Base-by-base conservation (phyloP, 2,888 invertebrate species). In the Mystacides longicornis region DNA sequence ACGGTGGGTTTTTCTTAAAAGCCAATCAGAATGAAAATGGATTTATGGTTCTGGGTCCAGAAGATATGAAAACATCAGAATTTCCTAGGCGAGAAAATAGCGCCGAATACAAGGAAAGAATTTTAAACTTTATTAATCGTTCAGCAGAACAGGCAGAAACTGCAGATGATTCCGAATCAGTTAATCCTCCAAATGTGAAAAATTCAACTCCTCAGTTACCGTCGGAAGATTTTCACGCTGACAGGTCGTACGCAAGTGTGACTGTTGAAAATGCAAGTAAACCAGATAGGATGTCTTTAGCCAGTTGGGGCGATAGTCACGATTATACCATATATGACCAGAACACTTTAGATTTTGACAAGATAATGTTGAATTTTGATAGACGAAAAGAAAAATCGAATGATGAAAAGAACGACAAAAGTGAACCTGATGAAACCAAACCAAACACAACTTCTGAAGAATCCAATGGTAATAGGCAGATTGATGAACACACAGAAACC, bases 301-400 rank as follows among this genome's bases (percentile, higher is more conserved):
- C 42, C 21, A 52, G 49, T 23, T 77, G 77, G 77, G 77, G 77
- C 0, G 77, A 77, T 20, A 64, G 68, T 0, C 70, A 69, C 0
- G 74, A 76, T 1, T 74, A 75, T 37, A 72, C 73, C 0, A 62
- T 77, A 1, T 77, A 74, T 59, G 77, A 76, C 23, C 77, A 77
- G 60, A 75, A 77, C 58, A 77, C 70, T 3, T 63, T 77, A 16
- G 75, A 72, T 61, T 67, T 77, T 9, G 75, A 76, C 7, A 73
- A 69, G 59, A 72, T 73, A 68, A 68, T 54, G 63, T 61, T 31
- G 55, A 64, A 52, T 62, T 63, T 42, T 45, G 65, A 45, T 14
- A 55, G 48, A 23, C 31, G 61, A 65, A 67, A 56, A 60, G 53
- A 43, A 62, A 53, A 37, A n/a, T 14, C 37, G 4, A 37, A 37